phyloP scores from a whole-genome alignment of 92 coral and sea anemone species.

The Parazoanthus atlanticus region DNA sequence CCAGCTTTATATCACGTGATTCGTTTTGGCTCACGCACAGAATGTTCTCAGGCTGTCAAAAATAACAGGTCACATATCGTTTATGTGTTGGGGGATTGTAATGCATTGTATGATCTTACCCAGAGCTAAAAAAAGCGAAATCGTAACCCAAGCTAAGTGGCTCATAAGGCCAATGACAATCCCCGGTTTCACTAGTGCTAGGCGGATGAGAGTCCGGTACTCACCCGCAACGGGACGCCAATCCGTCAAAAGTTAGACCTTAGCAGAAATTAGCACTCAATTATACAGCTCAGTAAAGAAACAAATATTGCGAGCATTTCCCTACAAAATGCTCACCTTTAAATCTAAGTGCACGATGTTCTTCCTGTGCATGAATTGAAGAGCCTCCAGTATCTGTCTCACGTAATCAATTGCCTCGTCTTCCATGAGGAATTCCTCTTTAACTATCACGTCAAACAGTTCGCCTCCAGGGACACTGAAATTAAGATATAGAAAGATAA shows the following conservation, averaged over 20 bases:
- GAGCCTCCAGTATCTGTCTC: constrained; percentile 83
- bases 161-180: background rate
- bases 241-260: too few relatives aligned
- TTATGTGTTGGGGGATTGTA: background rate
- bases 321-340: background rate
- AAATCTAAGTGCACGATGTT: constrained; percentile 91
- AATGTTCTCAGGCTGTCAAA: constrained; percentile 87
- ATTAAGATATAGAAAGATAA: background rate
- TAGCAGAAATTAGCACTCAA: too few relatives aligned
- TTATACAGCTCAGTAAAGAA: background rate
- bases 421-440: constrained; percentile 89
- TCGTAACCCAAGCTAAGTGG: background rate
- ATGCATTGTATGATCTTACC: background rate
- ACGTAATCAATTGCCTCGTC: constrained; percentile 94
- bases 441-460: constrained; percentile 87
- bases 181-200: too few relatives aligned
- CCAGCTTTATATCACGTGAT: constrained; percentile 84
- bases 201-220: too few relatives aligned
- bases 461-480: constrained; percentile 94
- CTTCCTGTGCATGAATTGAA: constrained; percentile 84
- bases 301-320: background rate
- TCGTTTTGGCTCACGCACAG: constrained; percentile 77
- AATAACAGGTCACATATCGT: background rate
- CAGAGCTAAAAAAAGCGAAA: too few relatives aligned
- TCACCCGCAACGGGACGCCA: too few relatives aligned